Conservation (phyloP, 2,797 vertebrate species). For the Lepidocolaptes lacrymiger region DNA sequence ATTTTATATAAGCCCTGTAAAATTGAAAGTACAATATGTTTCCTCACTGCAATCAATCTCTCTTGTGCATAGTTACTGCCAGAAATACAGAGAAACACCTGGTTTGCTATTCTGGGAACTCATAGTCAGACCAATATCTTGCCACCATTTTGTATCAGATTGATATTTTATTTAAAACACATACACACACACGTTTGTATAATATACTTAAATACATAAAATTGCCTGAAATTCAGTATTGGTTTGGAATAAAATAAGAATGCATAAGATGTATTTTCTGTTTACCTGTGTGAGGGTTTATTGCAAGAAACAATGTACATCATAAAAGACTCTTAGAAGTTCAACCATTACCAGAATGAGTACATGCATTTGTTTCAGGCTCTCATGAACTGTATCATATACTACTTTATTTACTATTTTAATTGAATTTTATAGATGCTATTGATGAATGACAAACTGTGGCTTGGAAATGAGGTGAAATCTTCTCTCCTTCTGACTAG, state of each 20-base stretch:
- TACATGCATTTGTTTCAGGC: background rate
- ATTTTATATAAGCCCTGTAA: constrained; percentile 29
- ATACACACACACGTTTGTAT: fast-evolving
- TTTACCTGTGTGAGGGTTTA: background rate
- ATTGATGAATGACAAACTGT: background rate
- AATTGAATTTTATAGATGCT: background rate
- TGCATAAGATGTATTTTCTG: fast-evolving
- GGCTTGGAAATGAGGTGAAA: background rate
- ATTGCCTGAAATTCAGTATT: background rate
- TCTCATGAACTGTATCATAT: background rate
- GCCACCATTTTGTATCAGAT: background rate
- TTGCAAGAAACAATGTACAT: background rate
- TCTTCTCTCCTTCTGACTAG: background rate
- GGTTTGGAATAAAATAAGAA: background rate
- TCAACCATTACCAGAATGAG: background rate
- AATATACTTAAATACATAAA: background rate
- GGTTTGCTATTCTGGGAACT: background rate
- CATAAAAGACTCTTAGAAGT: background rate
- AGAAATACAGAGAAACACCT: background rate
- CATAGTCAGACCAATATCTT: background rate
- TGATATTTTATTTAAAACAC: background rate
- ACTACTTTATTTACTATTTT: background rate
- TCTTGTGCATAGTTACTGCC: background rate
- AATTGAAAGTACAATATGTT: constrained; percentile 17
- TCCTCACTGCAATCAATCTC: background rate